These are phyloP conservation scores for Passer domesticus DNA, from an alignment of 2,113 vertebrate species.

Conservation along the genomic window DNA sequence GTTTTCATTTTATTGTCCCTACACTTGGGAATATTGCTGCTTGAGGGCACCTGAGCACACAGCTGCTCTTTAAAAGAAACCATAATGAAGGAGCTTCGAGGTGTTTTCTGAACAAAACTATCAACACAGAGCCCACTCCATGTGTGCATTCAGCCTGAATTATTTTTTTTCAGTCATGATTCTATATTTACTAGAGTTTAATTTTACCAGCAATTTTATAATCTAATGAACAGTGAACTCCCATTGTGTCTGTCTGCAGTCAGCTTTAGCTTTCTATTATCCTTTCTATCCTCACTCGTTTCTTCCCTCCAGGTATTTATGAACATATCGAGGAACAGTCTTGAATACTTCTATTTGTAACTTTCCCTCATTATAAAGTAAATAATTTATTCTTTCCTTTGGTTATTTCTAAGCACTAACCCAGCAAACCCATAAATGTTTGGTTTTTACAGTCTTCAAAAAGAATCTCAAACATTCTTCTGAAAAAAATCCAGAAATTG, in stretches of 20 bases:
- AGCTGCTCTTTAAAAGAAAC: neutral
- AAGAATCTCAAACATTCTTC: neutral
- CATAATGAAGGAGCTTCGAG: neutral
- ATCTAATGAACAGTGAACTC: neutral
- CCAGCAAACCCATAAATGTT: neutral
- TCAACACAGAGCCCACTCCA: neutral
- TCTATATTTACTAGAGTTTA: neutral
- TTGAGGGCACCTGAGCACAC: neutral
- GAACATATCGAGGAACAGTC: neutral
- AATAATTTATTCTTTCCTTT: neutral
- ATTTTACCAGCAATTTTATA: neutral
- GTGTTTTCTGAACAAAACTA: neutral
- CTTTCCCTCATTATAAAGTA: neutral
- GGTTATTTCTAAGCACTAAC: neutral
- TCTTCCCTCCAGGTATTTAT: neutral
- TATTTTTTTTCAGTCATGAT: neutral
- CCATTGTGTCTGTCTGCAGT: neutral
- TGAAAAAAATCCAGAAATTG: neutral
- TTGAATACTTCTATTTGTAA: neutral
- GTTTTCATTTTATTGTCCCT: neutral
- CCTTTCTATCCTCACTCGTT: neutral
- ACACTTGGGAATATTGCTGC: neutral
- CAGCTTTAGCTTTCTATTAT: neutral
- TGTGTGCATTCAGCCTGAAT: neutral
- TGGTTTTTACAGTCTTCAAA: neutral